Base-by-base conservation (phyloP, 1,140 invertebrate genomes). In the Heterodera schachtii region DNA sequence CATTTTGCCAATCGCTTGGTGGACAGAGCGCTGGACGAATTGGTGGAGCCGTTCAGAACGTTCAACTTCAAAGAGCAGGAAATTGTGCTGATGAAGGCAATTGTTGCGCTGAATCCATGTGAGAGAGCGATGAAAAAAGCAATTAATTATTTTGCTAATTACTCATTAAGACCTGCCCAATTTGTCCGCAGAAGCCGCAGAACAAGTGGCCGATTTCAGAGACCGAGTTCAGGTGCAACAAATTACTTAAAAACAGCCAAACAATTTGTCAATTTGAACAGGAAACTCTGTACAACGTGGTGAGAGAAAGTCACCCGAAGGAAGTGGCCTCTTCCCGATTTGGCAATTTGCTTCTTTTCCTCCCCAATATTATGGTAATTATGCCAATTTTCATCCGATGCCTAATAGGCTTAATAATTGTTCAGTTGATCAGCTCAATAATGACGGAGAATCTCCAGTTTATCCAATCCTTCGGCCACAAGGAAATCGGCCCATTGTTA, bases 1-100 rank as follows among this genome's bases (percentile, higher is more conserved):
- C 87, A 89, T 74, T 84, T 89, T 46, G 85, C 83, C 60, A 90
- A 90, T 75, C 84, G 84, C 31, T 71, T 89, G 43, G 89, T 90
- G 41, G 89, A 90, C n/a, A 66, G 89, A 67, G 77, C 84, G 19
- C 71, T 89, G 21, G 88, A 89, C 67, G 88, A 89, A 67, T 77
- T 89, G 9, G 86, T 89, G 16, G 86, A 84, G 44, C 88, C 88
- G 44, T 87, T 89, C 71, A 69, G 86, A 41, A 81, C 87, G 64
- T 89, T 89, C 81, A 88, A 90, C 75, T 82, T 89, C 52, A 90
- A 87, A 82, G 88, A 89, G n/a, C 88, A 90, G 69, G 88, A 89
- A 79, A 78, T 86, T 19, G 81, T 86, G n/a, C 74, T 90, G 13
- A 82, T 89, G 78, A 90, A 90, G 78, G 89, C 88, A 6, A 89